Conservation (phyloP, 2,888 invertebrate genomes). For the Andricus curvator region DNA sequence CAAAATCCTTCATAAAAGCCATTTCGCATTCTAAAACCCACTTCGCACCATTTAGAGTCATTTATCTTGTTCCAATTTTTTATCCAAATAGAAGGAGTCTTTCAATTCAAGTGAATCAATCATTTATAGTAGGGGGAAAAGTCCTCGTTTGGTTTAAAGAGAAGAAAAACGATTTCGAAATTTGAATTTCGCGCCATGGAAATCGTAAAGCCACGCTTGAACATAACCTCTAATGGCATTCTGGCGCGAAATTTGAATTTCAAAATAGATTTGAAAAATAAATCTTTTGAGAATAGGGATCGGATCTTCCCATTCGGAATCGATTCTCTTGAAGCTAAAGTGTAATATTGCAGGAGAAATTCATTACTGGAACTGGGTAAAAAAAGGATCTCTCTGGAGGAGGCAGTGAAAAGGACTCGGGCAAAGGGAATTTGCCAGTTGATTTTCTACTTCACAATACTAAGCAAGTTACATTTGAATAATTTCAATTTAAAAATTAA, state of each 20-base stretch:
- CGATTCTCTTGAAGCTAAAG: conserved; percentile 2
- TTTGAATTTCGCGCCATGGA: not conserved
- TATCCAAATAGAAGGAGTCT: not conserved
- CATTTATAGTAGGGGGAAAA: not conserved
- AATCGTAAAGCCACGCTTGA: no score
- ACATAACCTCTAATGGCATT: no score
- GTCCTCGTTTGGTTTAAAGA: not conserved
- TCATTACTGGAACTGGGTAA: not conserved
- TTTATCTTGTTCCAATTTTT: conserved; percentile 6
- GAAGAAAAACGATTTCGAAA: not conserved
- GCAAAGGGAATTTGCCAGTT: not conserved
- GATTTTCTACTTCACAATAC: conserved; percentile 33
- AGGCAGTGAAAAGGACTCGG: conserved; percentile 10
- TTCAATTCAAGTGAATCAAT: not conserved
- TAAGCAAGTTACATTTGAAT: conserved; percentile 31
- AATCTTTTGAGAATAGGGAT: not conserved
- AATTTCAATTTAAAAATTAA: no score
- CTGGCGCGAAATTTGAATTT: not conserved
- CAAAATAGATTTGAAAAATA: not conserved
- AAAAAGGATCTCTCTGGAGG: not conserved
- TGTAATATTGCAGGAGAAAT: conserved; percentile 17
- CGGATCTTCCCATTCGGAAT: not conserved
- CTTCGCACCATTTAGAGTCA: conserved; percentile 16
- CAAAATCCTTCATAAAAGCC: conserved; percentile 21
- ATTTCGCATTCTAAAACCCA: conserved; percentile 19